Base-by-base conservation (phyloP, 1,140 invertebrate genomes). In the Phymorhynchus buccinoides region DNA sequence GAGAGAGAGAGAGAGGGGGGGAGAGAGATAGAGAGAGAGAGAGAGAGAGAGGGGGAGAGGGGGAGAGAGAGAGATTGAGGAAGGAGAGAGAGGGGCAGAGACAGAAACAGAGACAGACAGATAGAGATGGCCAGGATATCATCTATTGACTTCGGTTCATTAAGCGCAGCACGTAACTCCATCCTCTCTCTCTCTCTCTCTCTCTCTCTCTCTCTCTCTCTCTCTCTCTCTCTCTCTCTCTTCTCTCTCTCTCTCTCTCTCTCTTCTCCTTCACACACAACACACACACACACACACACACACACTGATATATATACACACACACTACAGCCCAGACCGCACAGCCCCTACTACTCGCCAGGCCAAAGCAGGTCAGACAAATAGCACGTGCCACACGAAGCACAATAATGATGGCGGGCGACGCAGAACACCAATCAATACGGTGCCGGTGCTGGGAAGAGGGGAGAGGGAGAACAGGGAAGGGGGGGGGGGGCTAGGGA, bases 21-120 rank as follows among this genome's bases (percentile, higher is more conserved):
- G 27, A 27, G 27, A 27, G 4, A 27, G 62, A 6, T 16, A 66
- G 62, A 6, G 1, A 66, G 62, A 66, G 62, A 1, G 62, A 66
- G 62, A 66, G 62, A 66, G 62, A 66, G 62, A 66, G 62, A 66
- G 62, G n/a, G 62, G 4, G n/a, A 66, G 62, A 66, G 62, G n/a
- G 62, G n/a, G 62, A 66, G 62, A 66, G 62, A 66, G 62, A 4
- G 62, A n/a, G n/a, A n/a, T n/a, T n/a, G n/a, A 30, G n/a, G 4
- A 0, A 30, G n/a, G 62, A 66, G 62, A 66, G 62, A 66, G 62
- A 66, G 62, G n/a, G 62, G n/a, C 22, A 66, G 62, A 66, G 62
- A 66, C 18, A 66, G 62, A 66, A n/a, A 66, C 22, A 66, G 62
- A 66, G 68, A 71, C 30, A 35, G 68, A 35, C 30, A 71, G 27